A percentile compares a stretch with the other conserved stretches of the same genome.
Conservation (phyloP, 2,797 vertebrate species). For the Syncerus caffer region DNA sequence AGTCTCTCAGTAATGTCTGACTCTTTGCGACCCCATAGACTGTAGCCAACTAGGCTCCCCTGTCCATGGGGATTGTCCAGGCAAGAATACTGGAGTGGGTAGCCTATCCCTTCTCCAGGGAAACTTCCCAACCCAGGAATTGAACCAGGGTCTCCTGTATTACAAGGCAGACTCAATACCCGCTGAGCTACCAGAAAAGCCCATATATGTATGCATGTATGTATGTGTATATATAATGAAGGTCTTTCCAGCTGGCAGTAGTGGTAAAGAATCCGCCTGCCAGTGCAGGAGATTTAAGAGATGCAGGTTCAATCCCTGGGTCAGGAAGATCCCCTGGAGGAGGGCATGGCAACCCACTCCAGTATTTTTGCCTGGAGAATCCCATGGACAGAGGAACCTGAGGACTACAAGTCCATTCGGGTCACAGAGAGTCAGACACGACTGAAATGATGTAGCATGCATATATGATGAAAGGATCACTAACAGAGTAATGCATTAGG, state of each 20-base stretch:
- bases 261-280: not conserved
- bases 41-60: not conserved
- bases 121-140: not conserved
- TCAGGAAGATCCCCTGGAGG: not conserved
- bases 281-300: not conserved
- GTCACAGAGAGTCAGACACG: not conserved
- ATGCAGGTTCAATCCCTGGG: accelerated
- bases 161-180: not conserved
- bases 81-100: not conserved
- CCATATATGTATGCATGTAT: not conserved
- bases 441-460: not conserved
- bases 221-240: not conserved
- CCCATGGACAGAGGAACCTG: not conserved
- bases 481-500: not conserved
- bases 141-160: not conserved
- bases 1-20: not conserved
- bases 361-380: not conserved
- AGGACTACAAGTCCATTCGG: not conserved
- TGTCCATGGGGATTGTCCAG: not conserved
- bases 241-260: not conserved
- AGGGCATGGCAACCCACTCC: not conserved
- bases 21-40: not conserved
- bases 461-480: not conserved
- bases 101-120: not conserved
- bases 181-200: not conserved